Conservation (phyloP, 2,888 invertebrate genomes). For the Gandaritis pyraliata region DNA sequence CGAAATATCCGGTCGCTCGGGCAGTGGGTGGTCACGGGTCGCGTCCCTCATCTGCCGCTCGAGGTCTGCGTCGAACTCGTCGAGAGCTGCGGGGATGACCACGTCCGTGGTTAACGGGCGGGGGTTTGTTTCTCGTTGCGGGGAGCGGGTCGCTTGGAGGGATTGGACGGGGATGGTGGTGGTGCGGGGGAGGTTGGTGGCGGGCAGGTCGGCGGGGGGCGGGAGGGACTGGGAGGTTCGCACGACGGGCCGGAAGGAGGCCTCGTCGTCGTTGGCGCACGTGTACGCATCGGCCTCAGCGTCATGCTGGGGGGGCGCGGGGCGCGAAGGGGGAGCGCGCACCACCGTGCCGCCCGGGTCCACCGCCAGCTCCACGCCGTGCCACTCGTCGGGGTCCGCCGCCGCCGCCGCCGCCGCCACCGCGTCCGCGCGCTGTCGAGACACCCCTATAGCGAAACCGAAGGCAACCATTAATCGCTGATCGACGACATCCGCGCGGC, state of each 20-base stretch:
- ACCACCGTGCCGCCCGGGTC: constrained; percentile 67
- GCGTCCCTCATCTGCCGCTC: constrained; percentile 48
- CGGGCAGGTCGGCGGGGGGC: constrained; percentile 56
- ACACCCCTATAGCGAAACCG: constrained; percentile 91
- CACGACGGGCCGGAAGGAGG: constrained; percentile 87
- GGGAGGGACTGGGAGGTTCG: constrained; percentile 74
- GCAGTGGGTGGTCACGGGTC: constrained; percentile 42
- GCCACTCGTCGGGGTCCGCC: constrained; percentile 54
- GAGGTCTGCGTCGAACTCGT: constrained; percentile 36
- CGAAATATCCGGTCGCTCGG: constrained; percentile 66
- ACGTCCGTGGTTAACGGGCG: constrained; percentile 44
- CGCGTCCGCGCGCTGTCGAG: constrained; percentile 52
- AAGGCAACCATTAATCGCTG: constrained; percentile 86
- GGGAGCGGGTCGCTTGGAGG: constrained; percentile 29
- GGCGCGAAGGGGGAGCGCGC: constrained; percentile 74
- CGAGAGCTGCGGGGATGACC: constrained; percentile 50
- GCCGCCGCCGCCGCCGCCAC: constrained; percentile 73
- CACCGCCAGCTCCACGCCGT: constrained; percentile 87
- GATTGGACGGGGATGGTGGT: constrained; percentile 72
- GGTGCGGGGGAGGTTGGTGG: constrained; percentile 63
- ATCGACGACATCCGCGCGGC: constrained; percentile 11
- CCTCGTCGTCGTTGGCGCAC: constrained; percentile 86
- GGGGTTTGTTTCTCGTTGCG: constrained; percentile 23
- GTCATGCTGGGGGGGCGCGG: constrained; percentile 69
- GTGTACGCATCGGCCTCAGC: constrained; percentile 73